Evolutionary conservation across 2,888 invertebrate genomes (phyloP).

Genomic region (Drepana falcataria): DNA sequence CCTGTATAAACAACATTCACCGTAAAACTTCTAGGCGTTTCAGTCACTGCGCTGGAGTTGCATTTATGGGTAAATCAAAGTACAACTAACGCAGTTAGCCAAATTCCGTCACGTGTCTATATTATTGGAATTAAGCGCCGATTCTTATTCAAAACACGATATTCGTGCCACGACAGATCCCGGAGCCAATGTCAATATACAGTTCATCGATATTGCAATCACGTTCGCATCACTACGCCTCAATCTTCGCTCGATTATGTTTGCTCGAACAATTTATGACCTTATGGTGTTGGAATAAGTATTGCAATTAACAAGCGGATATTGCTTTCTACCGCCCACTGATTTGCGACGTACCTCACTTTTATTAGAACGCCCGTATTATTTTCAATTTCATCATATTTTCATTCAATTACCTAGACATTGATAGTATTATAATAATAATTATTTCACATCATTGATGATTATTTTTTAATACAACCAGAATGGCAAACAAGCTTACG

Average conservation of each 20-base stretch:
- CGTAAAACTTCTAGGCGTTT: too few species aligned
- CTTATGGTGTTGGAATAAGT: constrained; percentile 7
- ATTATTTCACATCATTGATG: too few species aligned
- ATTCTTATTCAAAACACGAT: constrained; percentile 41
- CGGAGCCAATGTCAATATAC: constrained; percentile 32
- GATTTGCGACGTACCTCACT: background rate
- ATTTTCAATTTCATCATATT: too few species aligned
- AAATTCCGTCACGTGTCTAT: constrained; percentile 12
- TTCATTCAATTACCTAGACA: too few species aligned
- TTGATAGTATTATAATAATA: too few species aligned
- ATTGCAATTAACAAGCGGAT: constrained; percentile 14
- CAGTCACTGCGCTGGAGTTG: too few species aligned
- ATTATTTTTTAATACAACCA: too few species aligned
- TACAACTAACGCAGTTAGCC: constrained; percentile 13
- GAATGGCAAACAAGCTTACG: too few species aligned
- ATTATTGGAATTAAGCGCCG: constrained; percentile 3
- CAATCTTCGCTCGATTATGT: constrained; percentile 3
- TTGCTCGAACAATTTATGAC: constrained; percentile 15
- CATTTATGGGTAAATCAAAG: too few species aligned
- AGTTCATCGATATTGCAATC: constrained; percentile 44
- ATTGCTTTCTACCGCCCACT: constrained; percentile 28
- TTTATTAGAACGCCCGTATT: too few species aligned
- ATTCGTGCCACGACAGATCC: constrained; percentile 39
- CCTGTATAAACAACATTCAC: too few species aligned
- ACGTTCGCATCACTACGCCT: constrained; percentile 46